Evolutionary conservation across 2,113 vertebrate genomes (phyloP), one percentile per base, ranked within the genome.

Genomic region (Pontoporia blainvillei): DNA sequence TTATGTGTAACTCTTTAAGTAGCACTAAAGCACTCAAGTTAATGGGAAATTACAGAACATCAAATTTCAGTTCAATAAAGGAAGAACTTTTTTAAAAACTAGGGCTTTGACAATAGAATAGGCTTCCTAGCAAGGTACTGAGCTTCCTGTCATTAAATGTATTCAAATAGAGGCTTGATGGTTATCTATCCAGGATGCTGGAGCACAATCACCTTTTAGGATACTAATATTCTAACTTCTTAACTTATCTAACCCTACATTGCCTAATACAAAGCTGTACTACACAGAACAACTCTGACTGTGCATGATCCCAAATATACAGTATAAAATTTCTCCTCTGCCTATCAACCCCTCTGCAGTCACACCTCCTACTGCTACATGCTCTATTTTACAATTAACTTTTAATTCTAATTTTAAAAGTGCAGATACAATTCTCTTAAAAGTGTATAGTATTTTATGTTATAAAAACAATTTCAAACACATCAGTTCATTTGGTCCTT

Each of bases 81-180:
- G 15, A 78, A 87, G 73, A 73, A 46, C 34, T 84, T 90, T 90
- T 92, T 79, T 92, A 86, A 96, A 91, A 90, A 62, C 31, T 73
- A 84, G 20, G 54, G n/a, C 10, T 97, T 84, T 21, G 29, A 92
- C 18, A 72, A 72, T 4, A 64, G 20, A 85, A 85, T 18, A 86
- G 39, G 23, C n/a, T 76, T 90, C 49, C 23, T 69, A 86, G 36
- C 25, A 92, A 95, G 52, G 23, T 62, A 96, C 93, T 41, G 17
- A 78, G 1, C 5, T 69, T 93, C 75, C 34, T 69, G 18, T 57
- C 20, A 73, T 17, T 31, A 72, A 81, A 66, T 49, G 7, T 62
- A 86, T 66, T 76, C n/a, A 88, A 78, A 75, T 10, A 96, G 46
- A 95, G n/a, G 41, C 23, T 59, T 71, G 27, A 90, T 11, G 10